Conservation (phyloP, 2,113 vertebrate species). For the Oryzias melastigma region DNA sequence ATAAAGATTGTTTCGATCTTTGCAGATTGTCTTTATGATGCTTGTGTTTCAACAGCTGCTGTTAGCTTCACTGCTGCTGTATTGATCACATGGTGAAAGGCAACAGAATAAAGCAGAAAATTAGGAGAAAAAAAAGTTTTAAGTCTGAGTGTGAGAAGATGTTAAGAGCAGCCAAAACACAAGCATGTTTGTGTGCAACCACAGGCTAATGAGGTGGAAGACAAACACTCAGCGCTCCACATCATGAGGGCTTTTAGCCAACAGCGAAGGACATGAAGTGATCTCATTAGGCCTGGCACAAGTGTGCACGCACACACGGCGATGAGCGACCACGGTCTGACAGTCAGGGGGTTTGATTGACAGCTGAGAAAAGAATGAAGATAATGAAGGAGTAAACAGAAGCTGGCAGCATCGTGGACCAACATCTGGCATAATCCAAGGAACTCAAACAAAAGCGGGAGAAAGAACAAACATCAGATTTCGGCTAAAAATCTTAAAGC, state of each 20-base stretch:
- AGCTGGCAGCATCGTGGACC: neutral
- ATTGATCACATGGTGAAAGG: too few relatives aligned
- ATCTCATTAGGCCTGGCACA: slow-evolving; percentile 11
- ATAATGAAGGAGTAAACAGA: neutral
- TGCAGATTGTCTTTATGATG: too few relatives aligned
- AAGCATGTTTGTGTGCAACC: neutral
- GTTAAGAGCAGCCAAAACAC: neutral
- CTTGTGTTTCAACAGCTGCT: too few relatives aligned
- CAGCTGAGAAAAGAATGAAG: neutral
- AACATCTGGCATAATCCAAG: neutral
- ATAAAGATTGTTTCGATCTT: too few relatives aligned
- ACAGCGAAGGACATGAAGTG: slow-evolving; percentile 8
- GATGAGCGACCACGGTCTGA: neutral
- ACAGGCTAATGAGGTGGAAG: slow-evolving; percentile 33
- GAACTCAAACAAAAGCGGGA: neutral
- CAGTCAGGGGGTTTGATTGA: neutral
- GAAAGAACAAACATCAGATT: neutral
- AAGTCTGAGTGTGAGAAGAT: too few relatives aligned
- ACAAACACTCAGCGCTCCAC: slow-evolving; percentile 29
- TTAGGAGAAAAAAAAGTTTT: too few relatives aligned
- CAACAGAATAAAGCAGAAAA: too few relatives aligned
- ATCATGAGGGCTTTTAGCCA: slow-evolving; percentile 20
- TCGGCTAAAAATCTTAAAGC: neutral
- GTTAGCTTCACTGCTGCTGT: too few relatives aligned
- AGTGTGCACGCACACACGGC: neutral